phyloP scores from a whole-genome alignment of 1,140 invertebrate species.

The Zaprionus nigranus region DNA sequence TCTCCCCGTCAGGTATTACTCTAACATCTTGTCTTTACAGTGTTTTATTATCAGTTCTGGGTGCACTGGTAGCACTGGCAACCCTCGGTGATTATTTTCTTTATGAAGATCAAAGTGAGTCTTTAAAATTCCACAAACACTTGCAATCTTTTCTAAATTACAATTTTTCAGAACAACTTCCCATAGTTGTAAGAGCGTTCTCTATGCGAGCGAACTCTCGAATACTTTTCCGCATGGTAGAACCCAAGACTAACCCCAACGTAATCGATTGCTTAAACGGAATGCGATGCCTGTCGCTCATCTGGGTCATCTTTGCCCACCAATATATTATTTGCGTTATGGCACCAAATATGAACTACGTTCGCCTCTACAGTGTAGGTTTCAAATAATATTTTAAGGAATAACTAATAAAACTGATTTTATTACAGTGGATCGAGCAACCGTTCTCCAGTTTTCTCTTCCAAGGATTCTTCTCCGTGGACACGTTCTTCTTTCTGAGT shows the following conservation, averaged over 20 bases:
- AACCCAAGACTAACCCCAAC: slow-evolving; percentile 54
- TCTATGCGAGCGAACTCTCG: slow-evolving; percentile 58
- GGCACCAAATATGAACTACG: slow-evolving; percentile 66
- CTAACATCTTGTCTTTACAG: slow-evolving; percentile 1
- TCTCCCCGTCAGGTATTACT: neutral
- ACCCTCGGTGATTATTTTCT: slow-evolving; percentile 61
- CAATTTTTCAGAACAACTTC: slow-evolving; percentile 28
- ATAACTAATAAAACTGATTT: neutral
- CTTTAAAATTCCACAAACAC: neutral
- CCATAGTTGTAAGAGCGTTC: slow-evolving; percentile 44
- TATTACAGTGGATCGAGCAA: slow-evolving; percentile 69
- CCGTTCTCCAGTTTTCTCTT: slow-evolving; percentile 86
- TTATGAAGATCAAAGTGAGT: slow-evolving; percentile 50
- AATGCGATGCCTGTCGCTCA: slow-evolving; percentile 86
- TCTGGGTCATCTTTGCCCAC: slow-evolving; percentile 89
- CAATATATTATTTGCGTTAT: slow-evolving; percentile 67
- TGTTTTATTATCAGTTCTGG: slow-evolving; percentile 44
- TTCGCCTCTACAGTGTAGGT: neutral
- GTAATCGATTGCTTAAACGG: slow-evolving; percentile 85
- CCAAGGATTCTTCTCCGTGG: slow-evolving; percentile 87
- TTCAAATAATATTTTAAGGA: neutral
- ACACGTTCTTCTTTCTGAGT: slow-evolving; percentile 89
- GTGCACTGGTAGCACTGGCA: slow-evolving; percentile 12
- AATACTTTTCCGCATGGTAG: slow-evolving; percentile 37
- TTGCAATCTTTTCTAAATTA: neutral